Evolutionary conservation across 1,140 invertebrate species (phyloP), one percentile per base, ranked within the genome.

Genomic region (Panonychus citri): DNA sequence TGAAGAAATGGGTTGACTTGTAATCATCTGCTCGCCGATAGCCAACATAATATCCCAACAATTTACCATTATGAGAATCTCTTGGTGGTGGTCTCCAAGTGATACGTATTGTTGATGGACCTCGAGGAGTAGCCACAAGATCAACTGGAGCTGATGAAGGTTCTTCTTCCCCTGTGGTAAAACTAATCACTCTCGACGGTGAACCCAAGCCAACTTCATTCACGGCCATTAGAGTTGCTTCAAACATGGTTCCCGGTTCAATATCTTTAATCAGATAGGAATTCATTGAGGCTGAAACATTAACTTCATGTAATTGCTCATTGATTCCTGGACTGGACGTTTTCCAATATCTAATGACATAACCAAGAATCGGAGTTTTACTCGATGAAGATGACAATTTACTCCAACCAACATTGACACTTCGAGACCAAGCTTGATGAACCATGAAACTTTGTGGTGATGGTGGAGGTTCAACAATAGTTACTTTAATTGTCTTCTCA

Each of bases 141-240:
- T 65, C 64, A 51, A 59, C 56, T 17, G 64, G 64, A 3, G 64
- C 49, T 8, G 59, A 59, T 17, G 58, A 55, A 17, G 64, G 64
- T 49, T 65, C 76, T 79, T 95, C 89, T 72, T 95, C 90, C 26
- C 86, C 84, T 28, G 89, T 94, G 51, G 87, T 86, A 59, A 93
- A 89, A 0, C 83, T 86, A 0, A 95, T 83, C 10, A 82, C 83
- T 62, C 88, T 83, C 1, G 88, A 93, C 0, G 89, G 84, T 64
- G 87, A 81, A 3, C 87, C 88, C 1, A 79, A 77, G 24, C 91
- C 90, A 59, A 96, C 81, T 69, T 87, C 83, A 67, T 96, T 96
- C 71, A 91, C 85, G 59, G 88, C 91, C 10, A 90, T 81, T 59
- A 95, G 85, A 54, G 89, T 75, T 56, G 94, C 77, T 63, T 91